Conservation (phyloP, 2,113 vertebrate species). For the Indicator maculatus region DNA sequence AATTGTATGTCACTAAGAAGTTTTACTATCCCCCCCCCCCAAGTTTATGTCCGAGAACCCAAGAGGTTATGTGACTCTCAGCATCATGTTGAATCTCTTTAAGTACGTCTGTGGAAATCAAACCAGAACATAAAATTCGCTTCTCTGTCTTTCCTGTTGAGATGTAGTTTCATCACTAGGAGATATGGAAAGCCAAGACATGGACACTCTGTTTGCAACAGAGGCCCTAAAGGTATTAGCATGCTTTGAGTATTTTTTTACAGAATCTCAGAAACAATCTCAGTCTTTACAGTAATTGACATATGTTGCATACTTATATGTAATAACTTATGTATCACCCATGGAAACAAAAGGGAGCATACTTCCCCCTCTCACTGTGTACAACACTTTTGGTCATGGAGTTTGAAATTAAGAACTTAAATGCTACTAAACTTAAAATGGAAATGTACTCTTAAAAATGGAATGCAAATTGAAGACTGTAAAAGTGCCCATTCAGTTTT, state of each 20-base stretch:
- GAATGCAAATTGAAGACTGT: neutral
- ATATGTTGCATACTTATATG: neutral
- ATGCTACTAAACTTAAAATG: neutral
- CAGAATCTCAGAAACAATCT: neutral
- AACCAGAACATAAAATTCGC: neutral
- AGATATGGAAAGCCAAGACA: neutral
- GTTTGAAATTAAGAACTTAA: neutral
- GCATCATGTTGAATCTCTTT: neutral
- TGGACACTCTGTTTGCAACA: neutral
- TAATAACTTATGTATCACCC: neutral
- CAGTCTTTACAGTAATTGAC: neutral
- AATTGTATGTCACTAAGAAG: neutral
- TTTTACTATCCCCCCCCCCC: neutral
- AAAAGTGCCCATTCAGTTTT: neutral
- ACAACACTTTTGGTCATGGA: neutral
- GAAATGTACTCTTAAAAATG: neutral
- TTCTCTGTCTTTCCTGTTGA: fast-evolving
- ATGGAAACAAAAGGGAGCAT: neutral
- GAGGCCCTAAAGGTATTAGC: neutral
- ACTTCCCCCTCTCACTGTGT: neutral
- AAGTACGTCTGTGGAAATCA: neutral
- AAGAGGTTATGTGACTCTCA: neutral
- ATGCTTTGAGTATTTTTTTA: neutral
- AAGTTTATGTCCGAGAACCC: neutral
- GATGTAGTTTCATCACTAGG: neutral